Evolutionary conservation across 2,888 invertebrate genomes (phyloP), one percentile per base, ranked within the genome.

Genomic region (Mythimna vitellina): DNA sequence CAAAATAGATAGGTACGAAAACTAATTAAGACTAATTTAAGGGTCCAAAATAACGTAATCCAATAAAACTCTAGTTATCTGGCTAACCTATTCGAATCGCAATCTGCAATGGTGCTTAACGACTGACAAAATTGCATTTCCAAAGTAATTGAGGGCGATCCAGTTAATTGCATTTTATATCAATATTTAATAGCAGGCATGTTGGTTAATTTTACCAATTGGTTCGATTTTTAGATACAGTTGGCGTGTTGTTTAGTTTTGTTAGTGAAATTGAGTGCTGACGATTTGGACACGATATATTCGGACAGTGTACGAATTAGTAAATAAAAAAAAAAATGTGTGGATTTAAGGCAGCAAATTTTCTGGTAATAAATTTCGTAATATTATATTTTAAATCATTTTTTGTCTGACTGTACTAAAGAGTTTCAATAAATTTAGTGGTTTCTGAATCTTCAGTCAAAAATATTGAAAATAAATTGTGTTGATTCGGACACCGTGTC

Each of bases 121-220:
- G 17, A 1, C 72, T 53, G 32, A 42, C 60, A 32, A 78, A 78
- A 78, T 82, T 78, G 80, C 80, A 69, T 68, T 83, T 69, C 58
- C 60, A 60, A 54, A 25, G 51, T 22, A 69, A 73, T 78, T 49
- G 66, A 71, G 38, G 42, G 63, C 54, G 46, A 60, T 66, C 10
- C 56, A 64, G 78, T 64, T 78, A 78, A 67, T 82, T 56, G 35
- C 12, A n/a, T 56, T 63, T 22, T 49, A 51, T 38, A 78, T 78
- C 51, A 64, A 82, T 66, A 78, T 64, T 66, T 54, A 51, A 53
- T 70, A 32, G 20, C 10, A 17, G 7, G 0, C 9, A 14, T 51
- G 20, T 68, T 51, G 17, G 29, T 8, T 62, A 57, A 56, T 35
- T 65, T 65, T 38, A 46, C 22, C 25, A 10, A 65, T 53, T 46